phyloP scores from a whole-genome alignment of 2,797 vertebrate genomes.

The Ctenosaura bakeri region DNA sequence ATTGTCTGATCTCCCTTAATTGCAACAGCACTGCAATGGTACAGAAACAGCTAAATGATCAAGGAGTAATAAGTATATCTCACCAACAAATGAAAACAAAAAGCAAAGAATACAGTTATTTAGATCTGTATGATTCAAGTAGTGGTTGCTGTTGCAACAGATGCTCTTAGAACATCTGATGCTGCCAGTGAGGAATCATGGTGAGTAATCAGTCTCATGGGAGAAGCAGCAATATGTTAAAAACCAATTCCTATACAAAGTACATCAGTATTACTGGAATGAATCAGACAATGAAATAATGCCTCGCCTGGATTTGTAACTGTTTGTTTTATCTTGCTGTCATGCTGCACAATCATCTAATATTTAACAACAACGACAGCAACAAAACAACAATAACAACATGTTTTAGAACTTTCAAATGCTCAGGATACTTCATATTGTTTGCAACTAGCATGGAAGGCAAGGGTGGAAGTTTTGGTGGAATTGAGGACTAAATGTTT shows the following conservation, averaged over 20 bases:
- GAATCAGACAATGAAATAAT: not conserved
- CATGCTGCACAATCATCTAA: not conserved
- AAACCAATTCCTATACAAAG: conserved; percentile 10
- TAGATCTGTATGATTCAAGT: not conserved
- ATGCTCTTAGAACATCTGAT: conserved; percentile 41
- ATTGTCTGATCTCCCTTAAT: not conserved
- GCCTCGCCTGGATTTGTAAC: not conserved
- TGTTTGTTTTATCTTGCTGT: not conserved
- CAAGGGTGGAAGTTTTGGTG: too few species aligned
- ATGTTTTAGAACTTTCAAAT: not conserved
- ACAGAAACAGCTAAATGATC: conserved; percentile 20
- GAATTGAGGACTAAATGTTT: too few species aligned
- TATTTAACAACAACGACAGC: not conserved
- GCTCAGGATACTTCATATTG: not conserved
- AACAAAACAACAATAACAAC: not conserved
- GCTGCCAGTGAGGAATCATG: not conserved
- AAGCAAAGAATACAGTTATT: conserved; percentile 1
- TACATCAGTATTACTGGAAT: not conserved
- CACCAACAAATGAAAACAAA: conserved; percentile 15
- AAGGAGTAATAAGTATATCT: not conserved
- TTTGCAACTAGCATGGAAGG: not conserved
- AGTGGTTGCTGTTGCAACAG: conserved; percentile 8
- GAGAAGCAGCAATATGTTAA: conserved; percentile 24
- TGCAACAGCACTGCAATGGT: not conserved
- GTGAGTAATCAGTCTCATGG: conserved; percentile 4